Base-by-base conservation (phyloP, 2,888 invertebrate genomes). In the Tolmerus cingulatus region DNA sequence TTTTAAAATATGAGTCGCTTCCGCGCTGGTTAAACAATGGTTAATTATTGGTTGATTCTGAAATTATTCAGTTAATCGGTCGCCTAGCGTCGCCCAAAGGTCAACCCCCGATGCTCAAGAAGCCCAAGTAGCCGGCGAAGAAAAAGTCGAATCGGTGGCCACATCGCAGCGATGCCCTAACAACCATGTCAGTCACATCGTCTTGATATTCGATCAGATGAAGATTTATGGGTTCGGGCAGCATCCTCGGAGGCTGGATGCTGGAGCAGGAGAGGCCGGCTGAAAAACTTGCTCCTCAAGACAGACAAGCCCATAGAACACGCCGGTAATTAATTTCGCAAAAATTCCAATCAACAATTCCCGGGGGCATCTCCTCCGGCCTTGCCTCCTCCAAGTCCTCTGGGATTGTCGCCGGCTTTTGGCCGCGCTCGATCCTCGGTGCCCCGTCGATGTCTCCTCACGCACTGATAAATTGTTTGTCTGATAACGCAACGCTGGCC, bases 311-410 rank as follows among this genome's bases (percentile, higher is more conserved):
- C 86, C 86, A 86, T 86, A 86, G 86, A 86, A 86, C 86, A 86
- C 86, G 86, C 40, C 66, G 86, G 82, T 87, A 87, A 87, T 87
- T 87, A 87, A 87, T 87, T 87, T 87, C 87, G 74, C 76, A 87
- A 81, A 87, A 87, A 87, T 87, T 87, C 87, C 87, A 87, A 87
- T 87, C 79, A 86, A 86, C 78, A 57, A 86, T 86, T 74, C 74
- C 85, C 34, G 40, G 16, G 43, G 40, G 43, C 23, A 43, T 30
- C n/a, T 66, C 85, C 19, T 43, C 74, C 37, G 76, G 37, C 76
- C 76, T 76, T 34, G 76, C 82, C 82, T 34, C 82, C 82, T 82
- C 57, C 82, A 37, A 57, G 34, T 66, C 82, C 66, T 57, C 34
- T 40, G 82, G 57, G 82, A 82, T 81, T 82, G 57, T 78, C 37